Conservation (phyloP, 1,140 invertebrate species). For the Anadara kagoshimensis region DNA sequence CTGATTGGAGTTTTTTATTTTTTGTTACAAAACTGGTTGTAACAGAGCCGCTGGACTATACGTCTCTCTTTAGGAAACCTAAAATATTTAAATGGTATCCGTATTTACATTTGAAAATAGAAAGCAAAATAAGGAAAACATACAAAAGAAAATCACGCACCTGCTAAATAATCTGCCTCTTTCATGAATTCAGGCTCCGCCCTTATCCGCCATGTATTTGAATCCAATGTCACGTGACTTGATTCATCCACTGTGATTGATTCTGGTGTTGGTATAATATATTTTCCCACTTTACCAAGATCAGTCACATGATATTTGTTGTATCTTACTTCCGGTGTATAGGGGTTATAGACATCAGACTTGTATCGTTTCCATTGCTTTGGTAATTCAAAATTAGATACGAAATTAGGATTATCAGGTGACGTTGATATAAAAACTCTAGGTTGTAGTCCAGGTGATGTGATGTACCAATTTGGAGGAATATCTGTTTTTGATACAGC, state of each 20-base stretch:
- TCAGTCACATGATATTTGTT: slow-evolving; percentile 19
- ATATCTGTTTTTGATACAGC: slow-evolving; percentile 60
- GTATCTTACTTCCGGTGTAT: slow-evolving; percentile 42
- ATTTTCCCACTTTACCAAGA: slow-evolving; percentile 4
- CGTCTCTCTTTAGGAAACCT: no score
- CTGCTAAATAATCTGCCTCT: slow-evolving; percentile 37
- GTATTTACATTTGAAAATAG: no score
- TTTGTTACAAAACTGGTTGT: no score
- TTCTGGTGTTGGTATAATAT: slow-evolving; percentile 48
- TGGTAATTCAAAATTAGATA: slow-evolving; percentile 49
- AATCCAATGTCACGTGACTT: slow-evolving; percentile 3
- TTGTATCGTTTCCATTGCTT: slow-evolving; percentile 61
- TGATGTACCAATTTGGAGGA: slow-evolving; percentile 64
- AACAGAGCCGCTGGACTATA: no score
- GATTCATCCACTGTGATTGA: slow-evolving; percentile 6
- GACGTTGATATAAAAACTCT: slow-evolving; percentile 46
- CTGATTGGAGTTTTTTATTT: no score
- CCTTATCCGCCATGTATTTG: slow-evolving; percentile 2
- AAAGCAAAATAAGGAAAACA: no score
- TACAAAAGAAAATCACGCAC: slow-evolving; percentile 12
- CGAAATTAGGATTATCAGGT: slow-evolving; percentile 52
- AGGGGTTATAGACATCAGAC: slow-evolving; percentile 60
- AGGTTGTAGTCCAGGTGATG: slow-evolving; percentile 45
- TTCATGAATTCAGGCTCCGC: slow-evolving; percentile 1
- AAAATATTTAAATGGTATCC: no score